A percentile compares a stretch with the other conserved stretches of the same genome.
phyloP scores from a whole-genome alignment of 2,888 invertebrate species.

The Trissolcus brochymenae region DNA sequence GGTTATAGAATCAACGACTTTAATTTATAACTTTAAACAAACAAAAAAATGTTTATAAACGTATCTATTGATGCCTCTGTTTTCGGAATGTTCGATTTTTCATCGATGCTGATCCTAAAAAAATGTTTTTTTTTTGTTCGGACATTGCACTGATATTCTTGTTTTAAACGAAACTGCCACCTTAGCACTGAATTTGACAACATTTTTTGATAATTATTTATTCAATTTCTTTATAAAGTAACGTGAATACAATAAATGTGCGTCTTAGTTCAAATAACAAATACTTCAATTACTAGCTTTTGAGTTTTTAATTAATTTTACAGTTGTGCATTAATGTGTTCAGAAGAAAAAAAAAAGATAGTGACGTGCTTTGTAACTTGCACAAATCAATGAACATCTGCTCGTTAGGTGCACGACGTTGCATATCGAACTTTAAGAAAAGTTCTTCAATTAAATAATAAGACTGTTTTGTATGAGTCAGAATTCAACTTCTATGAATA shows the following conservation, averaged over 20 bases:
- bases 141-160: conserved; percentile 8
- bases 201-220: too few relatives aligned
- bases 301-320: background rate
- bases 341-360: background rate
- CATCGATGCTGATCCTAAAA: conserved; percentile 24
- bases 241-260: conserved; percentile 14
- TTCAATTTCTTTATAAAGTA: too few relatives aligned
- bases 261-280: background rate
- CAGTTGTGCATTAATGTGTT: background rate
- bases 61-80: too few relatives aligned
- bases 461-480: conserved; percentile 50
- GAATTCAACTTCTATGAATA: conserved; percentile 46
- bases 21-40: too few relatives aligned
- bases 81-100: too few relatives aligned
- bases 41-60: too few relatives aligned
- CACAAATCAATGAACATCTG: conserved; percentile 20
- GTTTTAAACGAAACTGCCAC: conserved; percentile 27
- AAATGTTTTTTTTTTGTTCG: conserved; percentile 8
- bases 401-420: conserved; percentile 38
- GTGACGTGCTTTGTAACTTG: background rate
- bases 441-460: conserved; percentile 49
- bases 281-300: background rate
- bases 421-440: conserved; percentile 53
- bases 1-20: too few relatives aligned
- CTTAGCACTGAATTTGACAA: background rate